Base-by-base conservation (phyloP, 2,797 vertebrate species). In the Microchirus variegatus region DNA sequence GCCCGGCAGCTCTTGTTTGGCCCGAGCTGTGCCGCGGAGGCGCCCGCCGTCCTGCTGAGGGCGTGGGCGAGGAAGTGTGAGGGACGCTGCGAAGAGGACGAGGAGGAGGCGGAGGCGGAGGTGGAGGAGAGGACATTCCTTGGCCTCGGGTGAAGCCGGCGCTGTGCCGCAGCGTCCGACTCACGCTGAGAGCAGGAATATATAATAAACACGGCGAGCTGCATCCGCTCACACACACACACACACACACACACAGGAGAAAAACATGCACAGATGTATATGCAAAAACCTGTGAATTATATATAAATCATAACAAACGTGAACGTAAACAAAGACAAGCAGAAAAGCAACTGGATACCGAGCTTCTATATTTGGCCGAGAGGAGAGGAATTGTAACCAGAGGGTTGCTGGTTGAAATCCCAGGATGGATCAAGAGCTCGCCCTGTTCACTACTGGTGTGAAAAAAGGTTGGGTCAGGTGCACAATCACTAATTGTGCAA, bases 111-210 rank as follows among this genome's bases (percentile, higher is more conserved):
- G 61, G 70, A 65, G 73, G 75, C 73, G 62, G 74, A 67, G 72
- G 75, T 73, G 64, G 74, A 67, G 42, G 75, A 75, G 82, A 91
- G 90, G 90, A 90, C 88, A 87, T 89, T 89, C 90, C 88, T 89
- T 87, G 84, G 89, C 86, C 84, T 85, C 81, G 73, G 88, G 87
- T 78, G 80, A 80, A 84, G 67, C 63, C 31, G 67, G 84, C 77
- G 13, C 65, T 1, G 60, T 74, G 84, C 80, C 77, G 77, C 83
- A 71, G 80, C 77, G 79, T 79, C 61, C 78, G 80, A 80, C 62
- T 8, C 86, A 80, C 77, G 59, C 82, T 75, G 84, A 51, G 81
- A 78, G 75, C 80, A 79, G 71, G 80, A 79, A 83, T 82, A 80
- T 77, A 81, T 70, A 84, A 84, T 70, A 84, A 84, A 83, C 86